These are phyloP conservation scores for Mythimna vitellina DNA, from an alignment of 2,888 invertebrate species.

Conservation along the genomic window DNA sequence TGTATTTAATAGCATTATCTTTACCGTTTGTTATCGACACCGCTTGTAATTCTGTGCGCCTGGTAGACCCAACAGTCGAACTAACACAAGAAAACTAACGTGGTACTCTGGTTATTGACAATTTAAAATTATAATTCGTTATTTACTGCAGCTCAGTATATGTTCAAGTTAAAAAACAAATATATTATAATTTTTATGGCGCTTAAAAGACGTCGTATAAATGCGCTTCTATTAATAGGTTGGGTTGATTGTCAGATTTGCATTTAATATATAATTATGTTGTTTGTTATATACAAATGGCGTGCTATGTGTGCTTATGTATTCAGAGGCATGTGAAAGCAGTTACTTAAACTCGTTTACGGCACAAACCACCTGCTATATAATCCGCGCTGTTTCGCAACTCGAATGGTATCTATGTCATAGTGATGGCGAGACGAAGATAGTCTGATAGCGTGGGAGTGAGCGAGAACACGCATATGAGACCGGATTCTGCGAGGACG, in stretches of 20 bases:
- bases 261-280: constrained; percentile 47
- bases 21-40: constrained; percentile 24
- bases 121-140: constrained; percentile 38
- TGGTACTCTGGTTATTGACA: constrained; percentile 31
- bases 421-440: constrained; percentile 73
- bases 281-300: constrained; percentile 58
- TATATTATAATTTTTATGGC: constrained; percentile 51
- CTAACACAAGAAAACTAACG: constrained; percentile 34
- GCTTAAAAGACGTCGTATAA: constrained; percentile 27
- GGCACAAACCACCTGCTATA: constrained; percentile 90
- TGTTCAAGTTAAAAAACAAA: constrained; percentile 49
- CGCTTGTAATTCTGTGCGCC: constrained; percentile 53
- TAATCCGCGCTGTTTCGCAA: constrained; percentile 91
- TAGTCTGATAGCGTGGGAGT: constrained; percentile 61
- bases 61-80: constrained; percentile 48
- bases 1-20: constrained; percentile 41
- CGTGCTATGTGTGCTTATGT: constrained; percentile 73
- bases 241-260: constrained; percentile 49
- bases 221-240: constrained; percentile 37
- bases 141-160: constrained; percentile 32
- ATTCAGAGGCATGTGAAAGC: constrained; percentile 86
- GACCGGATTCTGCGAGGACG: constrained; percentile 86
- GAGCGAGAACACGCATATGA: constrained; percentile 73
- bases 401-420: constrained; percentile 88
- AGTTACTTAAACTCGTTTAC: constrained; percentile 89